phyloP scores from a whole-genome alignment of 2,113 vertebrate species.

The Paedocypris sp. region DNA sequence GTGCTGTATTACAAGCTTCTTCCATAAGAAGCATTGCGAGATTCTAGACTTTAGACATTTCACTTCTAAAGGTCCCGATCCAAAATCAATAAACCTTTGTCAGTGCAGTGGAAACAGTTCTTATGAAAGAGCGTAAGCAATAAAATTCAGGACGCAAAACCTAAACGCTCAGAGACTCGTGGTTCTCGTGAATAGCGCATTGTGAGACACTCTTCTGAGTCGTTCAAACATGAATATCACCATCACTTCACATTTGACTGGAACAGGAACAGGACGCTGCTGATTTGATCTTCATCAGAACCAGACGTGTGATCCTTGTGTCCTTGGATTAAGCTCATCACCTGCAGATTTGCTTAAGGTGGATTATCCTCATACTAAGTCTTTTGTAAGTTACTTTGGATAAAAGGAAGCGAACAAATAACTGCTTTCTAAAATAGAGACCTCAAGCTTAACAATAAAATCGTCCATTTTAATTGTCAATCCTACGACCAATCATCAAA shows the following conservation, averaged over 20 bases:
- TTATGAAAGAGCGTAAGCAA: no score
- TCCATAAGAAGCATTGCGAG: not conserved
- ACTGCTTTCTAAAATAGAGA: not conserved
- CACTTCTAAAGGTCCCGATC: not conserved
- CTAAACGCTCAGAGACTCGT: no score
- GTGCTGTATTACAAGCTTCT: constrained; percentile 2
- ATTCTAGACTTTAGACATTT: not conserved
- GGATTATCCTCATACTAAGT: not conserved
- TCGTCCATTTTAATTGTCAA: no score
- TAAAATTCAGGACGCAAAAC: no score
- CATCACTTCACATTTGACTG: no score
- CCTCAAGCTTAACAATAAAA: no score
- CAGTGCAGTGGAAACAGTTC: not conserved
- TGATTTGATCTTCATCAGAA: not conserved
- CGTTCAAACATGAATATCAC: no score
- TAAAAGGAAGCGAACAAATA: not conserved
- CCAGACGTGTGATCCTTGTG: not conserved
- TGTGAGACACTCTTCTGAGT: no score
- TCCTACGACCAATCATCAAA: no score
- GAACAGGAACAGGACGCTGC: not conserved
- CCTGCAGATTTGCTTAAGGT: not conserved
- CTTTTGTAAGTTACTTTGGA: not conserved
- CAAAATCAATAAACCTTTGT: not conserved
- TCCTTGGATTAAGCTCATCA: not conserved
- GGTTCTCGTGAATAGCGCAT: no score